These are phyloP conservation scores for Halictus rubicundus DNA, from an alignment of 1,140 invertebrate genomes.

Conservation along the genomic window DNA sequence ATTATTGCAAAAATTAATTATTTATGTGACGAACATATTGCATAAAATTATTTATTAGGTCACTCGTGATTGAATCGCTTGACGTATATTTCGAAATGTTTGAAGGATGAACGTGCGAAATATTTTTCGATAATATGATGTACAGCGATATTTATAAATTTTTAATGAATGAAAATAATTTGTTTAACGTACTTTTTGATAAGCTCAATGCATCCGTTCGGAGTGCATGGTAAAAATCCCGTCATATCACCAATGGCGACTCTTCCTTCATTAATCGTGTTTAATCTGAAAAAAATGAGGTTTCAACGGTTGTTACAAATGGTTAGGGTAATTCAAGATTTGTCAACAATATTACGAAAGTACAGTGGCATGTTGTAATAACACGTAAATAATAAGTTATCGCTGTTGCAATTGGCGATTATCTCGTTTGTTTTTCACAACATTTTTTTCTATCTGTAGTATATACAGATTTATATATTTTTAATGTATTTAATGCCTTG, in stretches of 20 bases:
- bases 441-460: too few species aligned
- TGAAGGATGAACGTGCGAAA: too few species aligned
- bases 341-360: not conserved
- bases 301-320: not conserved
- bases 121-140: not conserved
- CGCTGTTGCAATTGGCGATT: not conserved
- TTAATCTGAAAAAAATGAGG: constrained; percentile 81
- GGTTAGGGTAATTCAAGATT: not conserved
- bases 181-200: constrained; percentile 85
- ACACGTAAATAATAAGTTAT: not conserved
- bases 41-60: not conserved
- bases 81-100: too few species aligned
- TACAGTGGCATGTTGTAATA: not conserved
- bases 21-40: not conserved
- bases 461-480: too few species aligned
- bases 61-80: not conserved
- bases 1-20: not conserved
- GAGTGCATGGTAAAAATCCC: constrained; percentile 96
- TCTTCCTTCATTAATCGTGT: constrained; percentile 95
- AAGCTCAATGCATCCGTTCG: constrained; percentile 94
- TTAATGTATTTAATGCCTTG: too few species aligned
- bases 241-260: constrained; percentile 90
- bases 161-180: not conserved
- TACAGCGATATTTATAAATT: not conserved
- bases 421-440: not conserved